phyloP scores from a whole-genome alignment of 1,140 invertebrate species.

The Nephila pilipes region DNA sequence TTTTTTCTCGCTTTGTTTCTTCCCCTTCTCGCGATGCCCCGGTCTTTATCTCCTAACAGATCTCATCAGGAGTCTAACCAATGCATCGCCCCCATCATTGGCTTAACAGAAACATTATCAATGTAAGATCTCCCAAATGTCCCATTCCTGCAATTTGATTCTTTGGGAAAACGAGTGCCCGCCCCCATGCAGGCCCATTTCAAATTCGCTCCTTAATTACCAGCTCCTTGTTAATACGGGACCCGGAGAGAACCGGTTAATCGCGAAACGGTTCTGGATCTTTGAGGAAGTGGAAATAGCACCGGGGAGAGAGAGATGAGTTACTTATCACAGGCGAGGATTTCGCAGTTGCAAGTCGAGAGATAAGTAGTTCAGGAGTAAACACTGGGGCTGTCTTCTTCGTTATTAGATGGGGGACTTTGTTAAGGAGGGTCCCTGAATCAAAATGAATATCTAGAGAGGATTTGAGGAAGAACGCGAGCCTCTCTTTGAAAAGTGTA shows the following conservation, averaged over 20 bases:
- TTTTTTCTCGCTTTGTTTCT: neutral
- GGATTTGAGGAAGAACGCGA: neutral
- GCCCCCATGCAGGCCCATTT: slow-evolving; percentile 39
- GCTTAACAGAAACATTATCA: slow-evolving; percentile 50
- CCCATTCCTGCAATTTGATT: slow-evolving; percentile 54
- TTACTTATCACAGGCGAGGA: neutral
- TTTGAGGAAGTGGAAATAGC: slow-evolving; percentile 43
- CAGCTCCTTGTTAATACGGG: slow-evolving; percentile 43
- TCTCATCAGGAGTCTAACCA: neutral
- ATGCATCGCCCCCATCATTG: slow-evolving; percentile 26
- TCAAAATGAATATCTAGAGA: neutral
- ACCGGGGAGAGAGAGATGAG: slow-evolving; percentile 6
- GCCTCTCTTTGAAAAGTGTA: neutral
- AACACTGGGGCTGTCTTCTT: neutral
- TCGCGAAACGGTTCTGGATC: neutral
- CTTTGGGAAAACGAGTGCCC: slow-evolving; percentile 13
- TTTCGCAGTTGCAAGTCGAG: neutral
- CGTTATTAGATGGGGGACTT: slow-evolving; percentile 24
- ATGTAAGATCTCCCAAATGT: slow-evolving; percentile 57
- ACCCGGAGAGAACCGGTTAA: slow-evolving; percentile 9
- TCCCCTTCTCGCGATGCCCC: too few species aligned
- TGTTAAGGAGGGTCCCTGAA: neutral
- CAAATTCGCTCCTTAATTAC: slow-evolving; percentile 57
- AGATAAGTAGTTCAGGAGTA: slow-evolving; percentile 30
- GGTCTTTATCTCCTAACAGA: neutral